Base-by-base conservation (phyloP, 2,113 vertebrate species). In the Ammodytes marinus region DNA sequence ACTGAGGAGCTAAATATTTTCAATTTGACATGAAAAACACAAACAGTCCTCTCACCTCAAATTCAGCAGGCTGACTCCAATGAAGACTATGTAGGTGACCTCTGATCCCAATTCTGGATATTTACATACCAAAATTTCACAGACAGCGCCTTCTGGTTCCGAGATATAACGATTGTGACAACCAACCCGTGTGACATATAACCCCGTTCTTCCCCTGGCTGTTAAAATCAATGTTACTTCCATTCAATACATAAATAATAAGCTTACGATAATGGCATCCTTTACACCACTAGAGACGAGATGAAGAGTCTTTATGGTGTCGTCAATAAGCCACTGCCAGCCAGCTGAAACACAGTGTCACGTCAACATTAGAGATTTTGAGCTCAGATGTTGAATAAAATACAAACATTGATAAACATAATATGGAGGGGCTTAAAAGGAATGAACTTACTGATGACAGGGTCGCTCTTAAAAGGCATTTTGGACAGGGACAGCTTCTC, bases 321-420 rank as follows among this genome's bases (percentile, higher is more conserved):
- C 97, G 0, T 97, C 94, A 53, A 99, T 96, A 43, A 99, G 90
- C 93, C 95, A 95, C 89, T 97, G 97, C 98, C 98, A 99, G 2
- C 91, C 95, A 61, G 57, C 98, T 99, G 91, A 76, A 90, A 88
- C 45, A 75, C n/a, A 75, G 9, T 9, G 53, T 27, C 17, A 67
- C 39, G 2, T 27, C 27, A 40, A 61, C 6, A 67, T 68, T 17
- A 83, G 7, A 76, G 15, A 65, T 12, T 0, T 50, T 47, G 6
- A 63, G 14, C 7, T 5, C 2, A 46, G 15, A 70, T 39, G 14
- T 0, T 53, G 11, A 58, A 6, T 7, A 1, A 61, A 46, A 65
- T 19, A 4, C 15, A 65, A 60, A n/a, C 1, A 50, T 46, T 6
- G 15, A 40, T 70, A 75, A 50, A 4, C 4, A 42, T 17, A 1